Evolutionary conservation across 2,797 vertebrate species (phyloP).

Genomic region (Erpetoichthys calabaricus): DNA sequence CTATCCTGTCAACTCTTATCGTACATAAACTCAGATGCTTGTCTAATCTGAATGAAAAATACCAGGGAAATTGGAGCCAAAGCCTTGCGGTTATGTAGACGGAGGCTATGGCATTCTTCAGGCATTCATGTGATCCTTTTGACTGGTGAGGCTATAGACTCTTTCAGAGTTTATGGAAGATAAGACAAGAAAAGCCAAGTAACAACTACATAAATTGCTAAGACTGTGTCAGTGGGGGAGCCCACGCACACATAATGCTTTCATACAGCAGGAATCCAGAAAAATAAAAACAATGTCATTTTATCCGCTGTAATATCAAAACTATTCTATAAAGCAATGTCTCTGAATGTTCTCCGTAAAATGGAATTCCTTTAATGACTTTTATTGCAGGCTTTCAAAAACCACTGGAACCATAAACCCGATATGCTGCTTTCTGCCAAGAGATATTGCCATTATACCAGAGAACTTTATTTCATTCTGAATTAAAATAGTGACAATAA

Average conservation of each 20-base stretch:
- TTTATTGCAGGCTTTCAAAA: too few relatives aligned
- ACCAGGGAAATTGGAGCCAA: slow-evolving; percentile 41
- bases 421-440: too few relatives aligned
- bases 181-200: slow-evolving; percentile 10
- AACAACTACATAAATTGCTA: not conserved
- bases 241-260: not conserved
- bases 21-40: slow-evolving; percentile 44
- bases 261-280: not conserved
- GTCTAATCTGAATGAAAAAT: slow-evolving; percentile 56
- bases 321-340: too few relatives aligned
- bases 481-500: too few relatives aligned
- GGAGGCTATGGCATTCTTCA: slow-evolving; percentile 25
- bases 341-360: too few relatives aligned
- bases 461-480: too few relatives aligned
- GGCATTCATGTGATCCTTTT: slow-evolving; percentile 20
- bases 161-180: slow-evolving; percentile 16
- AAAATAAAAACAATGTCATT: too few relatives aligned
- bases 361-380: too few relatives aligned
- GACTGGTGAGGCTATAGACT: slow-evolving; percentile 12
- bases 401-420: too few relatives aligned
- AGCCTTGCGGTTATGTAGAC: slow-evolving; percentile 31
- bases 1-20: slow-evolving; percentile 58
- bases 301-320: too few relatives aligned
- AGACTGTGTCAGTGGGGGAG: not conserved
- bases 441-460: too few relatives aligned